Conservation (phyloP, 2,797 vertebrate genomes). For the Eurystomus glaucurus region DNA sequence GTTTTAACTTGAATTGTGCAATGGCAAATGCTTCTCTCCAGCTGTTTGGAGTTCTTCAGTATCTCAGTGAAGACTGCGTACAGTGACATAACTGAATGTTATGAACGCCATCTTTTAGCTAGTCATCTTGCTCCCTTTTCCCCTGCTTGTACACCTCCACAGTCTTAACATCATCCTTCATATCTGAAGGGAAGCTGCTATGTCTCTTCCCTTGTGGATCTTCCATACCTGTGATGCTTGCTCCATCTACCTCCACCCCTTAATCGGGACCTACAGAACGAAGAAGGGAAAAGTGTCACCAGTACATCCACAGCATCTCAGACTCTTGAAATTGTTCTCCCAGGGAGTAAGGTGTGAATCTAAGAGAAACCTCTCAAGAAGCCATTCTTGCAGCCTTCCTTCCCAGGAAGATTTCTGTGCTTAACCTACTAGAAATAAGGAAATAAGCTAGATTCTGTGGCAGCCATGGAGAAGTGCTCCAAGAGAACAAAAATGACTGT, state of each 20-base stretch:
- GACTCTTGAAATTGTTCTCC: background rate
- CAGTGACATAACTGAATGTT: background rate
- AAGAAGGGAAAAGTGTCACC: background rate
- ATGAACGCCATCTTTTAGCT: background rate
- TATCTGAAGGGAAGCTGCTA: background rate
- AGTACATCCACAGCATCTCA: background rate
- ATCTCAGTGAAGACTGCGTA: background rate
- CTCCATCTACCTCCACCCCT: background rate
- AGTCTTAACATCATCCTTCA: background rate
- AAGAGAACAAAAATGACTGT: background rate
- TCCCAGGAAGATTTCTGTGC: background rate
- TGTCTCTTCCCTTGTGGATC: background rate
- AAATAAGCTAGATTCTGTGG: background rate
- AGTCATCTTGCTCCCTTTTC: background rate
- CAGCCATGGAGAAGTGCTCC: background rate
- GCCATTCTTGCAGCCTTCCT: background rate
- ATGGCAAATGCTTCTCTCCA: background rate
- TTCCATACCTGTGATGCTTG: background rate
- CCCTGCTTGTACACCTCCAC: background rate
- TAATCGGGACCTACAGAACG: background rate
- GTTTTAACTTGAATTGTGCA: background rate
- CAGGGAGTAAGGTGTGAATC: background rate
- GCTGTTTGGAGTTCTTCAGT: background rate
- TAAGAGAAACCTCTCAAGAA: background rate
- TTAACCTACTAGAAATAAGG: background rate